Evolutionary conservation across 2,888 invertebrate genomes (phyloP), one percentile per base, ranked within the genome.

Genomic region (Nudaria mundana): DNA sequence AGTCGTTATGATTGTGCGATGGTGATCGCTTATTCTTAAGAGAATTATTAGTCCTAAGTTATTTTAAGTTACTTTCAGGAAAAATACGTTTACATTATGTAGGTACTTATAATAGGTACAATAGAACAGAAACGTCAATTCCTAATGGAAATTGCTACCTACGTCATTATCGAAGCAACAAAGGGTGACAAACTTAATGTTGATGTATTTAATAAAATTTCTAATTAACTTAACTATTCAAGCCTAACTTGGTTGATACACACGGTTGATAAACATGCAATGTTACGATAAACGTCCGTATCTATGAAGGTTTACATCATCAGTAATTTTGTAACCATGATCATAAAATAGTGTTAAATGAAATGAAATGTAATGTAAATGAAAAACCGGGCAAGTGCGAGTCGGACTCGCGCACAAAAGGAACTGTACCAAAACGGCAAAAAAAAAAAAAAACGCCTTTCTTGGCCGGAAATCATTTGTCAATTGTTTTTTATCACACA

Each of bases 201-300:
- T 47, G 49, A 49, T 44, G 8, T 31, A 44, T 34, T 48, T 14
- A 41, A 36, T 28, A 35, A 15, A 36, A 37, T 40, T 37, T 48
- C 56, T 53, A 75, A 76, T 76, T 70, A 71, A 47, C 52, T 52
- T 44, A 56, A 39, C 47, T 47, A 71, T 48, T 60, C 65, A 65
- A 62, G 69, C 73, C 47, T 67, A 56, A 57, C 62, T 29, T 37
- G 41, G 40, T 65, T 48, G 67, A 73, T 72, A 68, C 20, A 20
- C 20, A 20, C 8, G 8, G 20, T 18, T 4, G 3, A 18, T 18
- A n/a, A 29, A 13, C 25, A 32, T 24, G n/a, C 18, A 3, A 36
- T 10, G n/a, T 12, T n/a, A 12, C 16, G 29, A 40, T 39, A 45
- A 48, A 46, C 35, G 41, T 32, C 40, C 30, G 34, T 47, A 62